Base-by-base conservation (phyloP, 2,797 vertebrate genomes). In the Hyperoplus immaculatus region DNA sequence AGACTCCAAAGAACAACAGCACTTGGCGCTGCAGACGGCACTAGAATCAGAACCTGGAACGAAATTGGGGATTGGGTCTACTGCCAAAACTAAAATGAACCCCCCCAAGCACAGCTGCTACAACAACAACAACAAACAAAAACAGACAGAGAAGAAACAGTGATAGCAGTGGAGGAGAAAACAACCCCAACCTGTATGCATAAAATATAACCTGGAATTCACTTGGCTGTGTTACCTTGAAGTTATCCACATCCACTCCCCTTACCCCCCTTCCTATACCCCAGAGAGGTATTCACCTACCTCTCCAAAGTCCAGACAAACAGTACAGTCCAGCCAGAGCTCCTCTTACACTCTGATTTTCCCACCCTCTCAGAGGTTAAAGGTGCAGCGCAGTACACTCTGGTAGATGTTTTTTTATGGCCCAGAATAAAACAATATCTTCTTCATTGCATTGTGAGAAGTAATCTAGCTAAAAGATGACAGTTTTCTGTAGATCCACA, bases 61-160 rank as follows among this genome's bases (percentile, higher is more conserved):
- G 57, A 84, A 84, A 77, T 38, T 51, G 49, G 64, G 64, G 49
- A 76, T 29, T 12, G 14, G 13, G 45, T 80, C 67, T 38, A 51
- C 78, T 85, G 87, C 86, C 84, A 90, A 87, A 89, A 83, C 60
- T 72, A 66, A 88, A 89, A 72, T 82, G 78, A 87, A 71, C 45
- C 75, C 79, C 83, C 75, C 71, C n/a, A 68, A 87, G 86, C 83
- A 77, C 78, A 81, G 73, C 81, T 58, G 70, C 80, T 59, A n/a
- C 77, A 76, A 61, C 18, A 29, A 29, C 29, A 29, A 29, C 29
- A 29, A 29, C 29, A 29, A 29, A 29, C 29, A 81, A 61, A 81
- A 60, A 69, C 18, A 68, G 18, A 77, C 21, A 83, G 9, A 38
- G 78, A 77, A 64, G 62, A 61, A 81, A 64, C 38, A 60, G 57